Conservation (phyloP, 2,888 invertebrate species). For the Microplitis deprimator region DNA sequence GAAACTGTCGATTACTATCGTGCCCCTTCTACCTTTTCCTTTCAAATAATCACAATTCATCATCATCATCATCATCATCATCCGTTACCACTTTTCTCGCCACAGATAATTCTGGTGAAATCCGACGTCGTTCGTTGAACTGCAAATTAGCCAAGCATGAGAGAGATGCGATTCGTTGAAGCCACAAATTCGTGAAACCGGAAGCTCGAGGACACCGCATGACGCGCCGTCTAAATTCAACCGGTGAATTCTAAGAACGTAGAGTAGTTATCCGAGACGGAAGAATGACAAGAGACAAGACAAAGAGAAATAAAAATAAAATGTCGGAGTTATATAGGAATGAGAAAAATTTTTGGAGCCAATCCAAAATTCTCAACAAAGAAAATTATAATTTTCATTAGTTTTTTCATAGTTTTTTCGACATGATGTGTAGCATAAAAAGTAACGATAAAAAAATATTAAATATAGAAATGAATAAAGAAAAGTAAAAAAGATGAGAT, state of each 20-base stretch:
- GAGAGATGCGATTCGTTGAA: background rate
- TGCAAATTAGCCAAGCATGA: slow-evolving; percentile 22
- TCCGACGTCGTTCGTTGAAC: slow-evolving; percentile 24
- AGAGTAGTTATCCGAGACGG: background rate
- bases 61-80: background rate
- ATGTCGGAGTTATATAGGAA: slow-evolving; percentile 2
- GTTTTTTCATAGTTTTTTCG: too few relatives aligned
- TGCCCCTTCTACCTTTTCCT: slow-evolving; percentile 1
- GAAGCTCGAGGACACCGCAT: slow-evolving; percentile 13
- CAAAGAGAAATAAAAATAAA: background rate
- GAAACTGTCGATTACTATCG: slow-evolving; percentile 23
- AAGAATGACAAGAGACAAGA: slow-evolving; percentile 11
- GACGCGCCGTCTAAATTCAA: slow-evolving; percentile 28
- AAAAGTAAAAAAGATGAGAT: background rate
- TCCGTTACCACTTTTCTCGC: background rate
- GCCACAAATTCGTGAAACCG: slow-evolving; percentile 26
- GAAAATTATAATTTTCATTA: background rate
- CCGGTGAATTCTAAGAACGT: slow-evolving; percentile 18
- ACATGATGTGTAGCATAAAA: too few relatives aligned
- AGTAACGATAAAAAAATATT: background rate
- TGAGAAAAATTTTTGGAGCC: slow-evolving; percentile 18
- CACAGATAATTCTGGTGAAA: background rate
- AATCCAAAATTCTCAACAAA: slow-evolving; percentile 19
- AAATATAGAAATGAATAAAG: background rate
- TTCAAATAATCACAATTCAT: background rate